Conservation (phyloP, 2,888 invertebrate genomes). For the Orthosia gothica region DNA sequence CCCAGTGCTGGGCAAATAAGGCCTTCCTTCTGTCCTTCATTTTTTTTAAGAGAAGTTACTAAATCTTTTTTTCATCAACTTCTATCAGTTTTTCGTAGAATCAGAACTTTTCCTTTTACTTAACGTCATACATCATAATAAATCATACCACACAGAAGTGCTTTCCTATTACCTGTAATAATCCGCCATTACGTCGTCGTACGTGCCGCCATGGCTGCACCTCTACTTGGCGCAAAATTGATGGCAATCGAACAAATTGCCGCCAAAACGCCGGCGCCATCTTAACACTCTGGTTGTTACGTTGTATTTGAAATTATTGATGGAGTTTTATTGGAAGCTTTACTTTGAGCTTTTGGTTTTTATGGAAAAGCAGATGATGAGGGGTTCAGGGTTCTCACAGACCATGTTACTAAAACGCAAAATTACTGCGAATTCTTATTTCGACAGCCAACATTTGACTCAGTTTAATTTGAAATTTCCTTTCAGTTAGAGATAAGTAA, state of each 20-base stretch:
- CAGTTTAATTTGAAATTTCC: no score
- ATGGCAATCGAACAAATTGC: slow-evolving; percentile 61
- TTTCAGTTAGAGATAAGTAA: no score
- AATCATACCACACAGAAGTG: slow-evolving; percentile 60
- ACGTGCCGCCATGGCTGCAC: slow-evolving; percentile 59
- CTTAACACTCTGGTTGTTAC: slow-evolving; percentile 57
- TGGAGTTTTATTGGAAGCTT: slow-evolving; percentile 35
- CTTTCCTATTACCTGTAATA: slow-evolving; percentile 69
- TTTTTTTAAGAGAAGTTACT: no score
- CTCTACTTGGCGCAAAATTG: slow-evolving; percentile 64
- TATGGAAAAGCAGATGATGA: background rate
- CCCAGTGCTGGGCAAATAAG: no score
- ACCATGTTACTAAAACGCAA: no score
- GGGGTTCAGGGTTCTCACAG: no score
- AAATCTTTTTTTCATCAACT: background rate
- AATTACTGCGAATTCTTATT: no score
- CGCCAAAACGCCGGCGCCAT: slow-evolving; percentile 50
- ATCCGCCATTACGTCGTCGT: slow-evolving; percentile 59
- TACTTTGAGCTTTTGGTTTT: background rate
- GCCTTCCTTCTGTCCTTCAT: no score
- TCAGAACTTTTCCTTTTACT: background rate
- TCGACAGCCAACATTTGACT: no score
- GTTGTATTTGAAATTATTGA: slow-evolving; percentile 54
- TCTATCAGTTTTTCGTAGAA: background rate
- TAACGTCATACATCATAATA: slow-evolving; percentile 36